Evolutionary conservation across 2,113 vertebrate genomes (phyloP), one percentile per base, ranked within the genome.

Genomic region (Phrynosoma platyrhinos): DNA sequence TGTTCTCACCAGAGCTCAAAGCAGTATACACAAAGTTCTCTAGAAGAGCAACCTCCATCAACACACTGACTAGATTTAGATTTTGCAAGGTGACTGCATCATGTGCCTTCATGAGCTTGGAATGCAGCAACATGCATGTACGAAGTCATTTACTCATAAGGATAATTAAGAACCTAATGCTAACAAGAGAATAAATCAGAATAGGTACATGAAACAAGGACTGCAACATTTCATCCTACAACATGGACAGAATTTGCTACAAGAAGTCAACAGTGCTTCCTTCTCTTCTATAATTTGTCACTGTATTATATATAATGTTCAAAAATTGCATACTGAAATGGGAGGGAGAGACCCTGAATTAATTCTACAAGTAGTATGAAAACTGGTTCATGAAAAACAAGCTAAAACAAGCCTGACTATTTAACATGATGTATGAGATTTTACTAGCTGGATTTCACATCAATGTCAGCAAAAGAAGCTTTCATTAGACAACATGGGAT

Each of bases 361-460:
- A 20, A 76, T 76, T 42, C 40, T 76, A 76, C 36, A 76, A 23
- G 5, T 76, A 47, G 20, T 42, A 20, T 76, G 74, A 47, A 76
- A 78, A 78, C 76, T 78, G 76, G 76, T 78, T 78, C 76, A 52
- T 78, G 23, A 52, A 14, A 52, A 78, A 42, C 76, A 79, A 53
- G 77, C 53, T 12, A 79, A 55, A 79, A 79, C 47, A 79, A 79
- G 47, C 27, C 27, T 12, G 53, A 30, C 47, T 25, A 55, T 79
- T 79, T 79, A 53, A 58, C 5, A 18, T 32, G 27, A 79, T 14
- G 20, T 79, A n/a, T 58, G 52, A 58, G 53, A 30, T n/a, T 58
- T 79, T 58, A n/a, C 78, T 55, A 79, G 77, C 25, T 53, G 27
- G 55, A 58, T 79, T 53, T 58, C 78, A 79, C 30, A 79, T 79